A percentile compares a stretch with the other conserved stretches of the same genome.
Conservation (phyloP, 1,140 invertebrate species). For the Phortica variegata region DNA sequence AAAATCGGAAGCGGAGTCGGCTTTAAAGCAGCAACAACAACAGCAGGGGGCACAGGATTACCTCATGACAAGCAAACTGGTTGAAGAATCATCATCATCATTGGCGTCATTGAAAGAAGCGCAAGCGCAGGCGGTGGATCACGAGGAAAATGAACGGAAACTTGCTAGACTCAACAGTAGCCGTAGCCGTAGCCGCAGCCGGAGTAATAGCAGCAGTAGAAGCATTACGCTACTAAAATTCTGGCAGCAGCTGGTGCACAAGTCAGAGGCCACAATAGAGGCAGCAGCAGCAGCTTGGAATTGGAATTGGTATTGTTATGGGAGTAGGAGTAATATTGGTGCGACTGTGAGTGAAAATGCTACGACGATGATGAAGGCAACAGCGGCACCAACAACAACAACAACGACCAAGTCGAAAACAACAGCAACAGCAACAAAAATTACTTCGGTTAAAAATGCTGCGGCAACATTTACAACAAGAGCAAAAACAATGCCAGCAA, state of each 20-base stretch:
- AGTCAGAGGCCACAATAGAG: slow-evolving; percentile 14
- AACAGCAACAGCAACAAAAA: slow-evolving; percentile 21
- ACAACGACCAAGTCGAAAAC: slow-evolving; percentile 24
- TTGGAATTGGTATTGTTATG: too few species aligned
- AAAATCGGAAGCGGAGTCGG: too few species aligned
- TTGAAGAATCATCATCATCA: too few species aligned
- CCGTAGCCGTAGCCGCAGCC: too few species aligned
- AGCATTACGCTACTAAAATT: slow-evolving; percentile 51
- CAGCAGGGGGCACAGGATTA: slow-evolving; percentile 6
- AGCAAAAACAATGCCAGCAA: slow-evolving; percentile 3
- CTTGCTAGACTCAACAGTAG: slow-evolving; percentile 27
- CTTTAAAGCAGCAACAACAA: slow-evolving; percentile 9
- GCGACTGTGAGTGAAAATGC: background rate
- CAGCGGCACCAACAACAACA: slow-evolving; percentile 4
- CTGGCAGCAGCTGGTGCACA: slow-evolving; percentile 42
- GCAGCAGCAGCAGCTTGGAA: slow-evolving; percentile 1
- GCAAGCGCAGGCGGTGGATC: too few species aligned
- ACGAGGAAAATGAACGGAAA: slow-evolving; percentile 12
- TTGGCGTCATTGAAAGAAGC: too few species aligned
- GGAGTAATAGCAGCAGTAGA: too few species aligned
- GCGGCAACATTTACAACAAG: slow-evolving; percentile 3
- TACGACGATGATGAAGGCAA: background rate
- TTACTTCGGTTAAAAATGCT: background rate
- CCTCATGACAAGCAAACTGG: too few species aligned
- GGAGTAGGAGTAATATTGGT: background rate